A percentile compares a stretch with the other conserved stretches of the same genome.
These are phyloP conservation scores for Diarsia brunnea DNA, from an alignment of 2,888 invertebrate species.

Conservation along the genomic window DNA sequence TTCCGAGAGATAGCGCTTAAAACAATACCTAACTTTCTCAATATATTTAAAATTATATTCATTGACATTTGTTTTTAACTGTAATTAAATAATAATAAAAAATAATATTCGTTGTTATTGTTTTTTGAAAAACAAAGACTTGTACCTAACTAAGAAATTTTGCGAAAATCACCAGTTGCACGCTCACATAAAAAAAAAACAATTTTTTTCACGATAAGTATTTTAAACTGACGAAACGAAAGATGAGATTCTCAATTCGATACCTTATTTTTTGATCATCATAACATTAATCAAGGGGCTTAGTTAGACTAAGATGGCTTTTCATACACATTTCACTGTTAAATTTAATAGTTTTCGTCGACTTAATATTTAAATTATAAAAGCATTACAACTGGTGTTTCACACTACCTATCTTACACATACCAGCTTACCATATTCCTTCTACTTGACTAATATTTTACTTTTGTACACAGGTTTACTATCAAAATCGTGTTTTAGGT, in stretches of 20 bases:
- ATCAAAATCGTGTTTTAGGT: slow-evolving; percentile 50
- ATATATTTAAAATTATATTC: slow-evolving; percentile 3
- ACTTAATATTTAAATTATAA: neutral
- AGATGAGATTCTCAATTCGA: neutral
- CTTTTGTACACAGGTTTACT: slow-evolving; percentile 75
- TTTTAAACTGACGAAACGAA: neutral
- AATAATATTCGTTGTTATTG: slow-evolving; percentile 57
- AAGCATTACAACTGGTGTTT: slow-evolving; percentile 14
- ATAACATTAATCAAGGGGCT: neutral
- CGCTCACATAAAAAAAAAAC: neutral
- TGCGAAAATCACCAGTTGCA: slow-evolving; percentile 38
- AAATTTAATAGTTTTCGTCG: neutral
- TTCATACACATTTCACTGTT: neutral
- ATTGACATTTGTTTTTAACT: slow-evolving; percentile 22
- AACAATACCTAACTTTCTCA: slow-evolving; percentile 11
- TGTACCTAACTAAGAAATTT: slow-evolving; percentile 36
- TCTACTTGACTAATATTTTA: slow-evolving; percentile 71
- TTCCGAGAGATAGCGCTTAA: slow-evolving; percentile 35
- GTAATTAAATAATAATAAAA: slow-evolving; percentile 34
- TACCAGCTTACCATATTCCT: slow-evolving; percentile 60
- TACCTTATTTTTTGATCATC: neutral
- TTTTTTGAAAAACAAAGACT: slow-evolving; percentile 75
- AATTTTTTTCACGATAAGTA: neutral
- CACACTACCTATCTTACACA: slow-evolving; percentile 47
- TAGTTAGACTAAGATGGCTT: neutral